Base-by-base conservation (phyloP, 2,888 invertebrate species). In the Agrochola litura region DNA sequence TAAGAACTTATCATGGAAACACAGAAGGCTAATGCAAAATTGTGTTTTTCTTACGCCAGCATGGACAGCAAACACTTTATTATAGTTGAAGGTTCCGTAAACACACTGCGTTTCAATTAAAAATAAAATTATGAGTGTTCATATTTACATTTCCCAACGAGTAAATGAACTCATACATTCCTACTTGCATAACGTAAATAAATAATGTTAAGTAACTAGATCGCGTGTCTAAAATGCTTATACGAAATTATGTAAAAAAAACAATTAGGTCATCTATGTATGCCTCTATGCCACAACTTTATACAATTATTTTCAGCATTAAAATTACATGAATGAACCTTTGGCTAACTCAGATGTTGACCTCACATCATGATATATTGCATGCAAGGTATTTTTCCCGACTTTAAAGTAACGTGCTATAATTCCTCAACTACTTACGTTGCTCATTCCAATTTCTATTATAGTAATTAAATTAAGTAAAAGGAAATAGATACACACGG, bases 171-270 rank as follows among this genome's bases (percentile, higher is more conserved):
- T 71, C 71, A 64, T 54, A 64, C 56, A 56, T 75, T 81, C 56
- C 14, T 65, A 25, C 73, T 66, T 71, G n/a, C 63, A 73, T 71
- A 74, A 58, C 46, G 63, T 37, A 65, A 71, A 71, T 60, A 81
- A 25, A 73, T 69, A 63, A 82, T 58, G n/a, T 43, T 60, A 69
- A 61, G 73, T 84, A 80, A 61, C 63, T 52, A 74, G 46, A 76
- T 63, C 16, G 86, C 82, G 71, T 82, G 86, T 60, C 25, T 58
- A 49, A 56, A 81, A 66, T 46, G 30, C 69, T 65, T 58, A 37
- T 22, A 71, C 3, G 5, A 56, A 69, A 73, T 65, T 80, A 73
- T 66, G 25, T 69, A 69, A 71, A 69, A 71, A 69, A 56, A 25
- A 68, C 10, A 58, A 74, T 66, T 52, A 86, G 68, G 67, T 68